Evolutionary conservation across 2,113 vertebrate species (phyloP).

Genomic region (Todiramphus chloris): DNA sequence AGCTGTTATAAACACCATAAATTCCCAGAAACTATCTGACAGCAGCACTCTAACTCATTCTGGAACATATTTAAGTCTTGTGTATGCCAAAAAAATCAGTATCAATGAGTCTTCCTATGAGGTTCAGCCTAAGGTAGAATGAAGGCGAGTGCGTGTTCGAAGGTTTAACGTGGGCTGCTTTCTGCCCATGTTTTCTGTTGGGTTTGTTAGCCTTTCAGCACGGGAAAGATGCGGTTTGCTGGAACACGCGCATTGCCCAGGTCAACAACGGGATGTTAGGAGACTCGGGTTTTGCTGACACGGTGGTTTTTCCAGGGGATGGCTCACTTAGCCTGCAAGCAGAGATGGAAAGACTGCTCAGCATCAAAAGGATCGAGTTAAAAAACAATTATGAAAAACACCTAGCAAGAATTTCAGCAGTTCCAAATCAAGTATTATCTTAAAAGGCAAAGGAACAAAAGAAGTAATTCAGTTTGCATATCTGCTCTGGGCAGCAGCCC

Average conservation of each 20-base stretch:
- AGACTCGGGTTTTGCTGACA: neutral
- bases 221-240: neutral
- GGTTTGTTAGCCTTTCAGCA: neutral
- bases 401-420: slow-evolving; percentile 8
- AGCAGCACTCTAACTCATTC: neutral
- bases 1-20: neutral
- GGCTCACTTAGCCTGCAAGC: neutral
- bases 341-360: neutral
- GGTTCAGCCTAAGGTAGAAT: neutral
- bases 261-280: neutral
- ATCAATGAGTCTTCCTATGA: neutral
- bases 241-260: neutral
- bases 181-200: neutral
- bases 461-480: neutral
- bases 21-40: neutral
- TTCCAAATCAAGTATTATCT: slow-evolving; percentile 27
- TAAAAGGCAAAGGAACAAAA: slow-evolving; percentile 40
- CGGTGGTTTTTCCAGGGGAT: neutral
- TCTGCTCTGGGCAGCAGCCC: slow-evolving; percentile 30
- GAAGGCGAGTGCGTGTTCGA: neutral
- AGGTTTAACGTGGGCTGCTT: neutral
- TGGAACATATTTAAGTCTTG: neutral
- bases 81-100: neutral
- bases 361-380: neutral
- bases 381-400: neutral